Percentiles rank a stretch among this genome's conserved stretches.
Evolutionary conservation across 1,140 invertebrate genomes (phyloP).

Genomic region (Bursaphelenchus mucronatus): DNA sequence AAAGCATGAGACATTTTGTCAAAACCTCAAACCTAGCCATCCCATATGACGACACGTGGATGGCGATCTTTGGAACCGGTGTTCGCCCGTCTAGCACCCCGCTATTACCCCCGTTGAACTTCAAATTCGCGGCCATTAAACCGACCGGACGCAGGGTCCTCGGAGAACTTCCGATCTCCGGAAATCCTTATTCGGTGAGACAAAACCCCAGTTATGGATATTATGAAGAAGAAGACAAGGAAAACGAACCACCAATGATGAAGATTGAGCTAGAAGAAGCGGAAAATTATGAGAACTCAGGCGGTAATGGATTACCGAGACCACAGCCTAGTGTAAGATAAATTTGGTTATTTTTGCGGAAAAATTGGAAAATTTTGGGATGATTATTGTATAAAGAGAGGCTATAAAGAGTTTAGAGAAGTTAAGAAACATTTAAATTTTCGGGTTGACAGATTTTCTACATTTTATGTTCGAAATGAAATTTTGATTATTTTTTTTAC

Average conservation of each 20-base stretch:
- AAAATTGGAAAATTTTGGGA: too few species aligned
- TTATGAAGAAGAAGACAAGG: neutral
- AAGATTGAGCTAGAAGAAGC: neutral
- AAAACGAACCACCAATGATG: neutral
- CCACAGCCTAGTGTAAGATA: slow-evolving; percentile 4
- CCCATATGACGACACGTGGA: slow-evolving; percentile 11
- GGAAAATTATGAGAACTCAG: slow-evolving; percentile 7
- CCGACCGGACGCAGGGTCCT: slow-evolving; percentile 4
- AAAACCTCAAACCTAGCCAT: slow-evolving; percentile 18
- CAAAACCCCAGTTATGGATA: neutral
- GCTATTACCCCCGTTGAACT: neutral
- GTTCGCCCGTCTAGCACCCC: neutral
- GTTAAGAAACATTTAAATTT: too few species aligned
- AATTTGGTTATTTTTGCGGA: too few species aligned
- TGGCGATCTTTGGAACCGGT: slow-evolving; percentile 11
- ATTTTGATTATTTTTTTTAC: too few species aligned
- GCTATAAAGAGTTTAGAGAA: too few species aligned
- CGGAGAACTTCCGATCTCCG: slow-evolving; percentile 14
- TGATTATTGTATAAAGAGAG: too few species aligned
- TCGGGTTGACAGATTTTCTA: too few species aligned
- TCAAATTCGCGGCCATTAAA: neutral
- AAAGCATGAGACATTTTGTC: slow-evolving; percentile 33
- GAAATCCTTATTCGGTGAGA: neutral
- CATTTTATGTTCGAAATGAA: too few species aligned
- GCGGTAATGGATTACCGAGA: neutral